A percentile compares a stretch with the other conserved stretches of the same genome.
Evolutionary conservation across 2,797 vertebrate genomes (phyloP).

Genomic region (Hoplostethus atlanticus): DNA sequence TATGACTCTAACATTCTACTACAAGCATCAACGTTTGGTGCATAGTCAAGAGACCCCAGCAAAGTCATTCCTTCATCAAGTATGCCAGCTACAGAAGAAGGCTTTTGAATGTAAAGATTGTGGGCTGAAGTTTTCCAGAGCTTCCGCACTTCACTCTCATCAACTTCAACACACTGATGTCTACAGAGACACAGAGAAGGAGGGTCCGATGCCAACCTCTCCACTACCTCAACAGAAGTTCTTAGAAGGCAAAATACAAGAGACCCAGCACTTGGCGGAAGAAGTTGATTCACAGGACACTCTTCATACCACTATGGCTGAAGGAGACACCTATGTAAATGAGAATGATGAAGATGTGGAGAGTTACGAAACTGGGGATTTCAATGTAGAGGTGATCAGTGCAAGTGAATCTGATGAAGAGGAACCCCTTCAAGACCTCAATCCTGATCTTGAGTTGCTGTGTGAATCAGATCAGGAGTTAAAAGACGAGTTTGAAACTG

Average conservation of each 20-base stretch:
- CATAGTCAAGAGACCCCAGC: constrained; percentile 82
- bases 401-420: constrained; percentile 78
- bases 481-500: constrained; percentile 57
- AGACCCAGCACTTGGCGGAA: constrained; percentile 28
- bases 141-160: constrained; percentile 86
- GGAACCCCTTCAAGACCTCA: constrained; percentile 61
- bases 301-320: constrained; percentile 3
- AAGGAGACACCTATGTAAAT: constrained; percentile 37
- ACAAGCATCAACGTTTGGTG: constrained; percentile 80
- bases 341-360: constrained; percentile 69
- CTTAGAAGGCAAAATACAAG: constrained; percentile 38
- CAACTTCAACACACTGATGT: constrained; percentile 82
- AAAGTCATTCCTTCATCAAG: constrained; percentile 86
- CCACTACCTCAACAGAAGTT: constrained; percentile 38
- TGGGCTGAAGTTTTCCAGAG: constrained; percentile 84
- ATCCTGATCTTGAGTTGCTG: constrained; percentile 80
- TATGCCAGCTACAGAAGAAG: constrained; percentile 87
- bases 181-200: constrained; percentile 73
- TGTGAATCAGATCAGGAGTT: constrained; percentile 84
- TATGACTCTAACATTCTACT: constrained; percentile 80
- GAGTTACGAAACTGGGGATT: constrained; percentile 73
- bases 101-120: constrained; percentile 85
- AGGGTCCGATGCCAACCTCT: constrained; percentile 1
- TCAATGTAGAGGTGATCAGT: constrained; percentile 82
- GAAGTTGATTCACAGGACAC: constrained; percentile 34